Evolutionary conservation across 1,140 invertebrate genomes (phyloP).

Genomic region (Calliopsis andreniformis): DNA sequence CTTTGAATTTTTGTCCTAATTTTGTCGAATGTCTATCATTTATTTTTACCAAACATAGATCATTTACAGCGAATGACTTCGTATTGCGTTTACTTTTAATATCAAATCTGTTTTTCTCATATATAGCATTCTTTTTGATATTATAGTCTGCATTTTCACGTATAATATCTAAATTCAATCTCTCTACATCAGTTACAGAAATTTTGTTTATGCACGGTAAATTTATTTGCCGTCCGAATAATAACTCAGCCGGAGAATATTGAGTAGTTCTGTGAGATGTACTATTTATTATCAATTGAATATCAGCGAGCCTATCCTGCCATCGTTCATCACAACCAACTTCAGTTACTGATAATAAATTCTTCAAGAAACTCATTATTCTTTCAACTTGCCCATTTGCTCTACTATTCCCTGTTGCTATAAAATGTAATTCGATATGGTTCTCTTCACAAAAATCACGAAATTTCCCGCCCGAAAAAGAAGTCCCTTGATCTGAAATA

Average conservation of each 20-base stretch:
- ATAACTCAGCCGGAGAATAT: not conserved
- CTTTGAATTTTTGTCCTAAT: too few species aligned
- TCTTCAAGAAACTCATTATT: slow-evolving; percentile 52
- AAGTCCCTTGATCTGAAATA: slow-evolving; percentile 68
- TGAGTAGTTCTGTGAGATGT: not conserved
- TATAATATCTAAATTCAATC: not conserved
- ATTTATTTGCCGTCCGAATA: not conserved
- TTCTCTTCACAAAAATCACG: slow-evolving; percentile 59
- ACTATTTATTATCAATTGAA: not conserved
- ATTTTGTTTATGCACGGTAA: not conserved
- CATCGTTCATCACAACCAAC: not conserved
- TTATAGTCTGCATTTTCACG: not conserved
- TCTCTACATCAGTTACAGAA: not conserved
- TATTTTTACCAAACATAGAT: too few species aligned
- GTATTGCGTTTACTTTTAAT: too few species aligned
- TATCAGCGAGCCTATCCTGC: not conserved
- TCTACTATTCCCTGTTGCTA: slow-evolving; percentile 40
- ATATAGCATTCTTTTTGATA: not conserved
- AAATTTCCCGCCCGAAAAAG: slow-evolving; percentile 66
- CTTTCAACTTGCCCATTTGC: slow-evolving; percentile 66
- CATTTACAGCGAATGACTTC: too few species aligned
- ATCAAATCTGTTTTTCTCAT: not conserved
- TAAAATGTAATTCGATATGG: slow-evolving; percentile 43
- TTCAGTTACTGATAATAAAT: not conserved
- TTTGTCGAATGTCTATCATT: too few species aligned